A percentile compares a stretch with the other conserved stretches of the same genome.
Conservation (phyloP, 2,888 invertebrate genomes). For the Papilio gigon region DNA sequence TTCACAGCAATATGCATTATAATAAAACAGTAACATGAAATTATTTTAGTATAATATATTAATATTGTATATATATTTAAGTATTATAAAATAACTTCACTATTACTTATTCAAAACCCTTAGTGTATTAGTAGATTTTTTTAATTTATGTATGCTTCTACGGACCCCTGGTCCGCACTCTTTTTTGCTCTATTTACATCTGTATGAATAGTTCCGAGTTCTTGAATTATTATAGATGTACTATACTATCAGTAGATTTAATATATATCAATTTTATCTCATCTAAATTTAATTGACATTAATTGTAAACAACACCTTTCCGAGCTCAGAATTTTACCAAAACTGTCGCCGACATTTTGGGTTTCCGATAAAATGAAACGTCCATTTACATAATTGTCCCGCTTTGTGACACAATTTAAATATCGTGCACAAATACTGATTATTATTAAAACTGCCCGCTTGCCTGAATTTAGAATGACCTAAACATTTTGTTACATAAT, state of each 20-base stretch:
- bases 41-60: no score
- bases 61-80: no score
- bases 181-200: no score
- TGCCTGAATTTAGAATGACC: neutral
- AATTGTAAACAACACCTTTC: constrained; percentile 37
- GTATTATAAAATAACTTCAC: neutral
- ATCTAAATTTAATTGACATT: constrained; percentile 34
- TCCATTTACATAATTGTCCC: constrained; percentile 32
- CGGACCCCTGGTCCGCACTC: no score
- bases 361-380: constrained; percentile 29
- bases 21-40: no score
- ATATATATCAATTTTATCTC: neutral
- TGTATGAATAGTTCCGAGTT: no score
- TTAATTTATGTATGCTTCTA: no score
- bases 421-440: constrained; percentile 3
- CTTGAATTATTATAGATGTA: no score
- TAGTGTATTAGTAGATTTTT: neutral
- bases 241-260: neutral
- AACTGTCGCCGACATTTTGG: constrained; percentile 33
- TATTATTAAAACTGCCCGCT: neutral
- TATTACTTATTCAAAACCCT: neutral
- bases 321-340: constrained; percentile 29
- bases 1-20: no score
- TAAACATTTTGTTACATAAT: neutral
- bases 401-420: constrained; percentile 22